phyloP scores from a whole-genome alignment of 1,140 invertebrate genomes.

The Orchestia grillus region DNA sequence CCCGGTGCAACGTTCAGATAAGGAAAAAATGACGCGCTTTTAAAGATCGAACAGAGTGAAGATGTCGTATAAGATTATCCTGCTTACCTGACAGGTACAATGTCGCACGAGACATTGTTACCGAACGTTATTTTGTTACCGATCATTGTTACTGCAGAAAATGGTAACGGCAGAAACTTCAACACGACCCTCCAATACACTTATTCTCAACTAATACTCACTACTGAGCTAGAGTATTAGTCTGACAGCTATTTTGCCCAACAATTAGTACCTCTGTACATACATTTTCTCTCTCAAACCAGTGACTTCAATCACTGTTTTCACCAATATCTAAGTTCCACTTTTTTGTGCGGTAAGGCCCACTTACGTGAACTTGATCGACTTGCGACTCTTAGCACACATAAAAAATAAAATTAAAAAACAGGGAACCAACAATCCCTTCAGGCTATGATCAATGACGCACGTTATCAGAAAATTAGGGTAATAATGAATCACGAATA shows the following conservation, averaged over 20 bases:
- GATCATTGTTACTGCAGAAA: neutral
- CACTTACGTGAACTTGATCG: neutral
- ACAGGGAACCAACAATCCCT: neutral
- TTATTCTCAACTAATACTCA: neutral
- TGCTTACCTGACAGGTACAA: neutral
- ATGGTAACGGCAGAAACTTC: neutral
- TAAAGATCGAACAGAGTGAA: neutral
- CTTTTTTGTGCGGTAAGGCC: neutral
- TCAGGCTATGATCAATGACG: neutral
- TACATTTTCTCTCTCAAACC: neutral
- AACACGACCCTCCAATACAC: neutral
- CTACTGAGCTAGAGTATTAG: neutral
- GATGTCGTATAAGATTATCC: neutral
- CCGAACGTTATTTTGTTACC: too few species aligned
- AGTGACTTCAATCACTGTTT: neutral
- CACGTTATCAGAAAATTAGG: neutral
- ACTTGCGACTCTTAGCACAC: neutral
- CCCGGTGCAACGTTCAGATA: neutral
- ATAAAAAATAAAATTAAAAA: neutral
- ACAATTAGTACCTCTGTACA: neutral
- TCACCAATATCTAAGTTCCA: neutral
- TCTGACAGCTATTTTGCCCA: neutral
- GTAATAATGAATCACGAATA: neutral
- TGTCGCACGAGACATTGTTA: neutral
- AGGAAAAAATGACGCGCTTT: neutral